Evolutionary conservation across 1,140 invertebrate species (phyloP).

Genomic region (Linepithema humile): DNA sequence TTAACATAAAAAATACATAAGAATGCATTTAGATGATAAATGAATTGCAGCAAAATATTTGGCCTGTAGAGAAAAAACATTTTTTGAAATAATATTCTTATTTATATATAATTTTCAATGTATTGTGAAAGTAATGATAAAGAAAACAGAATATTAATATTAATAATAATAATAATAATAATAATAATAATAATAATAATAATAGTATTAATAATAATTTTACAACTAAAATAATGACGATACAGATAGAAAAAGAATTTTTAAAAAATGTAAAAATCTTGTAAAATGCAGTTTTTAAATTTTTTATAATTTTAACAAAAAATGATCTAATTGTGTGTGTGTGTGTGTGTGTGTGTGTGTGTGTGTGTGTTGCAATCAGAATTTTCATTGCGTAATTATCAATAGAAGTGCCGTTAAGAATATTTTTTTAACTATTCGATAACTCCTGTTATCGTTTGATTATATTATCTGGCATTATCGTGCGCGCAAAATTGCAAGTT

Average conservation of each 20-base stretch:
- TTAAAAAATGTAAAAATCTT: neutral
- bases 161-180: too few species aligned
- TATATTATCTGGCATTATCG: slow-evolving; percentile 24
- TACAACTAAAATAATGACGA: neutral
- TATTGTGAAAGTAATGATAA: neutral
- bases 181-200: neutral
- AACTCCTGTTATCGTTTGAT: slow-evolving; percentile 19
- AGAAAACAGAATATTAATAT: neutral
- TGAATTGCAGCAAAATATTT: neutral
- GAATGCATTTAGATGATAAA: neutral
- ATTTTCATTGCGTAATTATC: neutral
- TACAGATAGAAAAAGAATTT: neutral
- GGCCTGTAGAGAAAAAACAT: neutral
- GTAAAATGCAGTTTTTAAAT: neutral
- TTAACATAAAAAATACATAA: neutral
- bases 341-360: too few species aligned
- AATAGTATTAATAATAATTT: neutral
- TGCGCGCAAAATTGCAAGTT: neutral
- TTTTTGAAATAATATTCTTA: neutral
- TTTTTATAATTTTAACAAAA: neutral
- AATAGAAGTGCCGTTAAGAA: neutral
- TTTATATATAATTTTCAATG: neutral
- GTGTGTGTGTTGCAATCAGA: neutral
- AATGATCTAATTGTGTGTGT: too few species aligned
- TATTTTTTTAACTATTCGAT: slow-evolving; percentile 27